Conservation (phyloP, 2,113 vertebrate species). For the Sakesphorus luctuosus region DNA sequence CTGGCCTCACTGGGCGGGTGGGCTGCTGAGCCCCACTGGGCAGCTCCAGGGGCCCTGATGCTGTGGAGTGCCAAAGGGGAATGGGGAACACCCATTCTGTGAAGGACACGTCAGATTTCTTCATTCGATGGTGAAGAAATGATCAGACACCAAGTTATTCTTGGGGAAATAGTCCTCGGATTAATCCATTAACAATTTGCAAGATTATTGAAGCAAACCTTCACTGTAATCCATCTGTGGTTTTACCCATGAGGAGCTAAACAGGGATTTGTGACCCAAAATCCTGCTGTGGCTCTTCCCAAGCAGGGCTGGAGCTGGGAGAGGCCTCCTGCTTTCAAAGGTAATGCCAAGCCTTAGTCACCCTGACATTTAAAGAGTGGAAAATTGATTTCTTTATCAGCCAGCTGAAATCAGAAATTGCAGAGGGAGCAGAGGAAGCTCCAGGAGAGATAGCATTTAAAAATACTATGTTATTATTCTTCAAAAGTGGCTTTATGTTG, state of each 20-base stretch:
- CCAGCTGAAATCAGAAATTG: background rate
- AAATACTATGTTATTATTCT: background rate
- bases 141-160: background rate
- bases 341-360: background rate
- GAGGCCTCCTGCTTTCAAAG: background rate
- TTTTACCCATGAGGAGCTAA: background rate
- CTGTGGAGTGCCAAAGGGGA: rapidly evolving
- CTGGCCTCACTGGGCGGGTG: background rate
- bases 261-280: background rate
- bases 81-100: background rate
- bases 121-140: rapidly evolving
- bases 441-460: background rate
- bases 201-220: background rate
- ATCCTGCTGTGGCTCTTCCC: background rate
- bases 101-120: rapidly evolving
- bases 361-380: background rate
- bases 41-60: background rate
- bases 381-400: slow-evolving; percentile 3
- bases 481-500: background rate
- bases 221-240: rapidly evolving
- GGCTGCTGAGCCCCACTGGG: background rate
- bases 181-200: background rate
- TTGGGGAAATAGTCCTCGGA: background rate
- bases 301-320: rapidly evolving
- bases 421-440: background rate